Evolutionary conservation across 35 echinoderm and acorn worm species (phyloP).

Genomic region (Eucidaris tribuloides): DNA sequence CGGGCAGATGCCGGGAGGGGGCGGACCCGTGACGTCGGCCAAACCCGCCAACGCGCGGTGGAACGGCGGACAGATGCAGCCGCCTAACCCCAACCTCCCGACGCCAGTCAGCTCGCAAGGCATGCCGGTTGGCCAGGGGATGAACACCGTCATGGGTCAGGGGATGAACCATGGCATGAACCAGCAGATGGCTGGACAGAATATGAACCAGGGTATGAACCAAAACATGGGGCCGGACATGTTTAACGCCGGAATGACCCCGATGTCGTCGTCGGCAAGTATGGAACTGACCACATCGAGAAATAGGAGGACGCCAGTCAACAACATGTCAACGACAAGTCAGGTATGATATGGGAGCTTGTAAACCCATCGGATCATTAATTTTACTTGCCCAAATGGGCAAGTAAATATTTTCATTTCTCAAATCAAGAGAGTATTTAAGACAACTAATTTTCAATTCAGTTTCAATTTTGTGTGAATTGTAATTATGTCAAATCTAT

Average conservation of each 20-base stretch:
- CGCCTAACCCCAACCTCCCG: not conserved
- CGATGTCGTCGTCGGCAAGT: not conserved
- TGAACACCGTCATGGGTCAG: slow-evolving; percentile 49
- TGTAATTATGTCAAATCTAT: too few species aligned
- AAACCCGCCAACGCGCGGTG: slow-evolving; percentile 46
- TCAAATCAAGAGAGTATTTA: too few species aligned
- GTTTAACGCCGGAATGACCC: not conserved
- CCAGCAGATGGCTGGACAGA: not conserved
- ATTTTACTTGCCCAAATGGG: too few species aligned
- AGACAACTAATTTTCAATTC: too few species aligned
- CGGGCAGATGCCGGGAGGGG: not conserved
- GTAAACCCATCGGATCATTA: too few species aligned
- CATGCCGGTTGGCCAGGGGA: not conserved
- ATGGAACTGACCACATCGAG: slow-evolving; percentile 16
- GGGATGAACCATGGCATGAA: slow-evolving; percentile 28
- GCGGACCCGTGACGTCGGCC: slow-evolving; percentile 12
- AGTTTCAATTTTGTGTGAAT: too few species aligned
- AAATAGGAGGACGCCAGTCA: not conserved
- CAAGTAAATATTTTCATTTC: too few species aligned
- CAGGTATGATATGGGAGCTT: too few species aligned
- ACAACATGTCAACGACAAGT: slow-evolving; percentile 19
- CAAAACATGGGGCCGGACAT: slow-evolving; percentile 12
- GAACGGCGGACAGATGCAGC: not conserved
- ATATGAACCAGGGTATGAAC: slow-evolving; percentile 24
- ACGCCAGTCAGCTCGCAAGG: not conserved